A percentile compares a stretch with the other conserved stretches of the same genome.
These are phyloP conservation scores for Zelostemma sp. DNA, from an alignment of 1,140 invertebrate species.

Conservation along the genomic window DNA sequence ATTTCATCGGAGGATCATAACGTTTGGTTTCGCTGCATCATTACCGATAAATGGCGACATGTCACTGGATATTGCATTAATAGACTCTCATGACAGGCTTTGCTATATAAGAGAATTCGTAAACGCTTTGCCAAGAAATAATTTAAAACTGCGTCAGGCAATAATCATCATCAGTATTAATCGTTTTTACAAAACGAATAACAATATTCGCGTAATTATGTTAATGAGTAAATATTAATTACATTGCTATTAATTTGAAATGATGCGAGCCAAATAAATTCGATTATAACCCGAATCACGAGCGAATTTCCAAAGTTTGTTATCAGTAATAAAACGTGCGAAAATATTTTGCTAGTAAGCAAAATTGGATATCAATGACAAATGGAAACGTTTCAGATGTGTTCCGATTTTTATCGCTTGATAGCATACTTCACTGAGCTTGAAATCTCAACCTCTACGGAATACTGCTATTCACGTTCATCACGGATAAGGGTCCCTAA, in stretches of 20 bases:
- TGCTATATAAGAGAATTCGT: slow-evolving; percentile 36
- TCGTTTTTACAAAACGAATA: too few relatives aligned
- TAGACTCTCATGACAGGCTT: slow-evolving; percentile 32
- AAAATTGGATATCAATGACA: too few relatives aligned
- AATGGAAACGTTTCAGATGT: background rate
- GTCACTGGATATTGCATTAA: slow-evolving; percentile 45
- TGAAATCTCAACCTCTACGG: background rate
- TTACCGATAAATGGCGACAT: slow-evolving; percentile 15
- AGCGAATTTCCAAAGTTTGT: too few relatives aligned
- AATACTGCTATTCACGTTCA: background rate
- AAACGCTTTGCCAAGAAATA: background rate
- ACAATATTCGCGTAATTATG: too few relatives aligned
- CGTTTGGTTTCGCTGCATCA: slow-evolving; percentile 22
- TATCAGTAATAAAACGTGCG: too few relatives aligned
- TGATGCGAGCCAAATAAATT: too few relatives aligned
- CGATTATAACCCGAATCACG: too few relatives aligned
- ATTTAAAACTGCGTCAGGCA: too few relatives aligned
- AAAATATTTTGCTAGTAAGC: too few relatives aligned
- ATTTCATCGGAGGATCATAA: slow-evolving; percentile 25
- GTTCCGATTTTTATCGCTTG: background rate
- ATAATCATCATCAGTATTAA: too few relatives aligned
- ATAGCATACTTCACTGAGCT: background rate
- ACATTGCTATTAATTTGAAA: too few relatives aligned
- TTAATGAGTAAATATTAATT: too few relatives aligned
- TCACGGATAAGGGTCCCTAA: background rate